Evolutionary conservation across 2,797 vertebrate species (phyloP), one percentile per base, ranked within the genome.

Genomic region (Bovichtus variegatus): DNA sequence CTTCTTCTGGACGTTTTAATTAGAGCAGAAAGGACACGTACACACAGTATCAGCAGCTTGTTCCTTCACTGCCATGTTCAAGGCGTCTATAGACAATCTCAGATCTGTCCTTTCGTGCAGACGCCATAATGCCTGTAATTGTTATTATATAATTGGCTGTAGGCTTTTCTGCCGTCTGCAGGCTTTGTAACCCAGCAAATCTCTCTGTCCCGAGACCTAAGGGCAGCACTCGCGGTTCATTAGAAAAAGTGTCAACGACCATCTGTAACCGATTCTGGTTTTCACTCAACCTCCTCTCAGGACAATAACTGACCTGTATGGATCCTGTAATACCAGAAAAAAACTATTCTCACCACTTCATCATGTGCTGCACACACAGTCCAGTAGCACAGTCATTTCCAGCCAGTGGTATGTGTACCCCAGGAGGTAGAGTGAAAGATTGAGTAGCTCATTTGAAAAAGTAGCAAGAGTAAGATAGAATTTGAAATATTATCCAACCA

Each of bases 1-100:
- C 70, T 75, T 84, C 49, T 59, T 70, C 57, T 71, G 60, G 70
- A 80, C 40, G 19, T 84, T 87, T 90, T 87, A 89, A 91, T 92
- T 83, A 92, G 71, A 86, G 54, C 53, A 68, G 55, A 77, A 51
- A 82, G 36, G 6, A 55, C 82, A 46, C 53, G 46, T 67, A 67
- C 43, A 36, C 41, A 31, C 25, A 50, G 40, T 55, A 63, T 71
- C 74, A 71, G 55, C 13, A 2, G 47, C 40, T 53, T 74, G 55
- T 76, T 71, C 81, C 60, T 67, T 75, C 43, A 25, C 62, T 67
- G 41, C 71, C 21, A 36, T 65, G 63, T 69, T 72, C 58, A 50
- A 41, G 23, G 62, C 27, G 41, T 76, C 77, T 79, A 75, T 46
- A 46, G 70, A 69, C 66, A 59, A 84, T 84, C 83, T 74, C 71